Evolutionary conservation across 2,797 vertebrate genomes (phyloP), one percentile per base, ranked within the genome.

Genomic region (Hydrophis major): DNA sequence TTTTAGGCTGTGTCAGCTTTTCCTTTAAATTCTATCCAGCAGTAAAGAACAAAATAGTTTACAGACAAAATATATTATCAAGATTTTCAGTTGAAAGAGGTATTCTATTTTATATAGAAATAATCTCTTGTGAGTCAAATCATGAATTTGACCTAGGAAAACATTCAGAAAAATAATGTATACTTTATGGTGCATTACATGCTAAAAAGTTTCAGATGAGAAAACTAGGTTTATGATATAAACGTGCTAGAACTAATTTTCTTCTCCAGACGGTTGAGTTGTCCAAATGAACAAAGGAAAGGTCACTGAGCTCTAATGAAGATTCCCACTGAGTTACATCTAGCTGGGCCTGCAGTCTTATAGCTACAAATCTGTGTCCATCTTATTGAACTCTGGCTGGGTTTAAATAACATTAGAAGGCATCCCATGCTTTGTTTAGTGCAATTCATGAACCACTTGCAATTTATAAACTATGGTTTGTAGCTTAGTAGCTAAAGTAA

Each of bases 1-100:
- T 1, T 92, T 93, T 94, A 61, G 92, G 95, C 95, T 95, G 93
- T 50, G 90, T 96, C 94, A 96, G 94, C 94, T 60, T 92, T 95
- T 96, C 91, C 95, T 94, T 96, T 89, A 37, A 88, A 93, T 50
- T 94, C 55, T 74, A 61, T 61, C 78, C 93, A 93, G 90, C 86
- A 94, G 0, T 86, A 89, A 93, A 28, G 92, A 95, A 91, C 6
- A 78, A 89, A 93, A 88, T 89, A 88, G 2, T 93, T 91, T 94
- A 86, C 94, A 94, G 60, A 87, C 89, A 92, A 94, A 96, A 94
- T 37, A 8, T 93, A 22, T 12, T 90, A 94, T 92, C 93, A 91
- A 92, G 66, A 69, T 93, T 92, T 86, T 93, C 88, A 95, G 94
- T 66, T 63, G 92, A 18, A 94, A 74, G 95, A 90, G 59, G 20